Base-by-base conservation (phyloP, 2,888 invertebrate species). In the Laspeyria flexula region DNA sequence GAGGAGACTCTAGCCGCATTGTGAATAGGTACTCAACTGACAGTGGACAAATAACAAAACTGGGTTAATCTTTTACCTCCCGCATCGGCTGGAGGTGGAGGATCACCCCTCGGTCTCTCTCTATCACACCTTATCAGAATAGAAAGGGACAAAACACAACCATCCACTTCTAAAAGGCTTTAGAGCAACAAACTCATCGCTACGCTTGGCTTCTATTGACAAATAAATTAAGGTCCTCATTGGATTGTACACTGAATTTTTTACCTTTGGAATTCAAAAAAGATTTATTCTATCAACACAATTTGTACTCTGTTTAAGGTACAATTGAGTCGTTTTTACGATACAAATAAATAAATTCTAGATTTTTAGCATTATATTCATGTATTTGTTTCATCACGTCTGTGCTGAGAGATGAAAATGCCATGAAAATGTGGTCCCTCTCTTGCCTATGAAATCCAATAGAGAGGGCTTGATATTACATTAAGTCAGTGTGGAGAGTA, bases 11-110 rank as follows among this genome's bases (percentile, higher is more conserved):
- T 79, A 77, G 86, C 86, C 86, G 85, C 88, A 89, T 90, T 90
- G 91, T 90, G 90, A 90, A 88, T 88, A 88, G 86, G 88, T 88
- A 91, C 91, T 90, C 89, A 81, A 89, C 90, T 91, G 91, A 90
- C 91, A 91, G 89, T 91, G 91, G 91, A 92, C 91, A 92, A 92
- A 92, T 91, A 91, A 91, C 91, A 90, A 90, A 91, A 92, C 91
- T 92, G 88, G 91, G 91, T 92, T 92, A 92, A 92, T 91, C 91
- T 91, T 90, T 90, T 85, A 85, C 91, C 91, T 85, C 91, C 91
- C 90, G 86, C 79, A 58, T 79, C 66, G 77, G 61, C 66, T 55
- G 79, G 88, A 86, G 88, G 83, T 82, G 79, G 88, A 84, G 86
- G 80, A 71, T 81, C 88, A 85, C 89, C 90, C 90, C 73, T 65